A percentile compares a stretch with the other conserved stretches of the same genome.
Conservation (phyloP, 2,797 vertebrate genomes). For the Agapornis canus region DNA sequence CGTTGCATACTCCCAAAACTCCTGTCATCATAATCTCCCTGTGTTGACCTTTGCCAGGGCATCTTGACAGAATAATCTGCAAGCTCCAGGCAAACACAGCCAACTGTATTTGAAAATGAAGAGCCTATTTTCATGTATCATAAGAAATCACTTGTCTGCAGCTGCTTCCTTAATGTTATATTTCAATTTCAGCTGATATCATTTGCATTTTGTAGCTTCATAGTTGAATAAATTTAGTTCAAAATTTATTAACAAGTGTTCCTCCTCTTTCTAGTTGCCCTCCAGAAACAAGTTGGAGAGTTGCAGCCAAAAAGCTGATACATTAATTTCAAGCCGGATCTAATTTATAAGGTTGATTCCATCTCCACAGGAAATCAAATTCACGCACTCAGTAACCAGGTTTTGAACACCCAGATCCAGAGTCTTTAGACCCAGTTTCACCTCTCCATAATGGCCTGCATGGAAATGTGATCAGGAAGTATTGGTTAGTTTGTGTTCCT, state of each 20-base stretch:
- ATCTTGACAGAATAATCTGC: background rate
- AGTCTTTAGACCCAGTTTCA: background rate
- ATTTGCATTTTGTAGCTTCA: slow-evolving; percentile 17
- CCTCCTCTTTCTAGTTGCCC: background rate
- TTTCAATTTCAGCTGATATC: slow-evolving; percentile 12
- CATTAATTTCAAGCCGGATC: background rate
- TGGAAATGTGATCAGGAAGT: background rate
- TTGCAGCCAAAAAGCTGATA: background rate
- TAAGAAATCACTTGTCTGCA: background rate
- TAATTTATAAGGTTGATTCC: background rate
- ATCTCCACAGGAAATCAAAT: background rate
- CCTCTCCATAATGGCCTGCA: background rate
- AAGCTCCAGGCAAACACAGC: background rate
- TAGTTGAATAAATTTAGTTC: slow-evolving; percentile 22
- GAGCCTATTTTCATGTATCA: background rate
- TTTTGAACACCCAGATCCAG: background rate
- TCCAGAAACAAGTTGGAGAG: background rate
- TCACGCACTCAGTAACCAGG: background rate
- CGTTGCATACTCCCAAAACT: background rate
- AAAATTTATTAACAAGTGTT: slow-evolving; percentile 18
- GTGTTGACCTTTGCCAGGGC: background rate
- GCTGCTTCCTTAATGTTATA: background rate
- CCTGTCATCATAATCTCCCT: background rate
- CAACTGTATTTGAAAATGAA: background rate
- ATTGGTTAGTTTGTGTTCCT: background rate